Conservation (phyloP, 1,140 invertebrate genomes). For the Drosophila guanche region DNA sequence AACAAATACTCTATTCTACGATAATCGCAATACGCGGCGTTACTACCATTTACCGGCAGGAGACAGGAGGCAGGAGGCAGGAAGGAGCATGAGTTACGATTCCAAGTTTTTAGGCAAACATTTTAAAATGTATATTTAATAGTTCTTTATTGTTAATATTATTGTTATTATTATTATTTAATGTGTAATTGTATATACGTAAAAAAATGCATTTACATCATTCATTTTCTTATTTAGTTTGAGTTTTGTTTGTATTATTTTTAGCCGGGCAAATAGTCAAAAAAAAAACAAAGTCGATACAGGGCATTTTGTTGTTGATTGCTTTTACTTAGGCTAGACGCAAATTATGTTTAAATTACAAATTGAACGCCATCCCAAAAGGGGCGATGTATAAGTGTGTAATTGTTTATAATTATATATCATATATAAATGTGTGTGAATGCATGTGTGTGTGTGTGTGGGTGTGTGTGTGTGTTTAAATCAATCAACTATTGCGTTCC, state of each 20-base stretch:
- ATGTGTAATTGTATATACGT: conserved; percentile 66
- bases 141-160: conserved; percentile 1
- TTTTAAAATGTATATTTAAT: no score
- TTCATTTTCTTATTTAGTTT: conserved; percentile 31
- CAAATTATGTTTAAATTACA: conserved; percentile 25
- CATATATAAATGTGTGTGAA: conserved; percentile 1
- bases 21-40: no score
- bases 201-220: conserved; percentile 61
- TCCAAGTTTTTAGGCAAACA: conserved; percentile 4
- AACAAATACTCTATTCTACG: not conserved
- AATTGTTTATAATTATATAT: no score
- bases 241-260: conserved; percentile 17
- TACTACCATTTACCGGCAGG: no score
- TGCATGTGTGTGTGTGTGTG: conserved; percentile 1
- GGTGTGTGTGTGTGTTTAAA: not conserved
- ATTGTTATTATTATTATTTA: conserved; percentile 68
- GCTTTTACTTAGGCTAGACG: conserved; percentile 40
- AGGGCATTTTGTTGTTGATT: not conserved
- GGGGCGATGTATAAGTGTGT: no score
- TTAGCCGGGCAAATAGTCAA: conserved; percentile 26
- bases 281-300: conserved; percentile 12
- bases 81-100: conserved; percentile 1
- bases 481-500: not conserved
- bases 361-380: conserved; percentile 15
- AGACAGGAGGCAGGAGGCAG: not conserved